Percentiles rank a stretch among this genome's conserved stretches.
phyloP scores from a whole-genome alignment of 2,888 invertebrate genomes.

The Aleiodes leptofemur region DNA sequence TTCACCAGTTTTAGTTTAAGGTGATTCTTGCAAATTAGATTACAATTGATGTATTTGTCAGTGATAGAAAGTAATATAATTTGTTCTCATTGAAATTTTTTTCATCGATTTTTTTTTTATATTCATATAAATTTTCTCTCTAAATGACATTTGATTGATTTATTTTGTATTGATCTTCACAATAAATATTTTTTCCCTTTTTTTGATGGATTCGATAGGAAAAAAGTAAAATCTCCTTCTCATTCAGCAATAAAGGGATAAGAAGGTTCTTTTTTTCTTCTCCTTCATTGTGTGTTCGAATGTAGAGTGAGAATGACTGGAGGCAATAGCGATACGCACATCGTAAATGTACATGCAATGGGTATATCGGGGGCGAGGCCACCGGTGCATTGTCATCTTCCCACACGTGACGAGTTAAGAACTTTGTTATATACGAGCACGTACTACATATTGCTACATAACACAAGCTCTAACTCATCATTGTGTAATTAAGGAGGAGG shows the following conservation, averaged over 20 bases:
- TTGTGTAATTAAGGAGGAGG: slow-evolving; percentile 26
- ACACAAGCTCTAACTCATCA: slow-evolving; percentile 19
- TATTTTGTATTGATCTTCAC: not conserved
- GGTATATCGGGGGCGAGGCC: slow-evolving; percentile 46
- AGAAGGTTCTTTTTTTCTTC: not conserved
- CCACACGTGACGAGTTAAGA: slow-evolving; percentile 60
- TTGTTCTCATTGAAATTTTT: slow-evolving; percentile 1
- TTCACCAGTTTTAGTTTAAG: too few species aligned
- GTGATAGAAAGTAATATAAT: slow-evolving; percentile 2
- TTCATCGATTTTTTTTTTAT: slow-evolving; percentile 54
- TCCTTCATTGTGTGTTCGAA: not conserved
- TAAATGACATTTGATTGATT: slow-evolving; percentile 31
- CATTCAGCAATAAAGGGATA: not conserved
- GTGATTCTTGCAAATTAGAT: slow-evolving; percentile 61
- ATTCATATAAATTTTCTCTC: slow-evolving; percentile 26
- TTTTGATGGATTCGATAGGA: not conserved
- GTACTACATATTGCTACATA: slow-evolving; percentile 40
- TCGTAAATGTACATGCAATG: slow-evolving; percentile 21
- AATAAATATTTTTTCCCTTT: not conserved
- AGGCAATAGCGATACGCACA: slow-evolving; percentile 19
- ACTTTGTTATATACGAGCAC: slow-evolving; percentile 51
- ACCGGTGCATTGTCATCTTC: slow-evolving; percentile 67
- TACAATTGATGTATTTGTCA: slow-evolving; percentile 58
- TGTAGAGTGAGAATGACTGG: slow-evolving; percentile 21
- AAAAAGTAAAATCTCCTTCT: not conserved